Evolutionary conservation across 2,113 vertebrate genomes (phyloP).

Genomic region (Cephalopholis sonnerati): DNA sequence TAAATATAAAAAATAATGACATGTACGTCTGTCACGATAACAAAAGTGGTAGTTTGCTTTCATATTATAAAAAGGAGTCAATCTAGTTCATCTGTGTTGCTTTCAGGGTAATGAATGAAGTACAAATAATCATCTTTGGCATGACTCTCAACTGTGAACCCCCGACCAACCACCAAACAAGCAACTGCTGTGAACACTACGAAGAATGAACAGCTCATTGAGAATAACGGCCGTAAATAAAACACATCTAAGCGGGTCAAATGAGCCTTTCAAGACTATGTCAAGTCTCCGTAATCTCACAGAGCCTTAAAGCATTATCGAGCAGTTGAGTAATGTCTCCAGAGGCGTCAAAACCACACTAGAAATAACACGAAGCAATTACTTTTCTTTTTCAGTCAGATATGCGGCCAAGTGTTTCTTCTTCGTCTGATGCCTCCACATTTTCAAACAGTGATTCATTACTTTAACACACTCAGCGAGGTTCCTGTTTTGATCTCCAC

Average conservation of each 20-base stretch:
- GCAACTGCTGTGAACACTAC: constrained; percentile 6
- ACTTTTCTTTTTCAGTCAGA: constrained; percentile 27
- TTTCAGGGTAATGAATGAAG: neutral
- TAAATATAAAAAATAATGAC: neutral
- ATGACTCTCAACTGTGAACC: constrained; percentile 3
- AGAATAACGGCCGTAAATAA: neutral
- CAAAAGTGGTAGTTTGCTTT: neutral
- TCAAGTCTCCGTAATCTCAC: constrained; percentile 7
- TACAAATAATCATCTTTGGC: neutral
- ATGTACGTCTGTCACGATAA: fast-evolving
- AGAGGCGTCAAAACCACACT: constrained; percentile 32
- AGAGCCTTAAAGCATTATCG: constrained; percentile 2
- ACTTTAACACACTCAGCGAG: constrained; percentile 40
- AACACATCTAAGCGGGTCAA: constrained; percentile 32
- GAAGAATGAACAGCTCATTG: constrained; percentile 34
- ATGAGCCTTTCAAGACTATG: neutral
- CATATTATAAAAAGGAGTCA: neutral
- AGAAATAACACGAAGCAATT: constrained; percentile 44
- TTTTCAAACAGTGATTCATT: constrained; percentile 69
- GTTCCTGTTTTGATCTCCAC: constrained; percentile 69
- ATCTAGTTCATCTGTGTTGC: neutral
- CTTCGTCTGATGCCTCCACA: constrained; percentile 27
- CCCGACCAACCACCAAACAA: neutral
- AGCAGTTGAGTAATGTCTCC: constrained; percentile 36
- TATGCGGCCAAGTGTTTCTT: constrained; percentile 9